These are phyloP conservation scores for Diplosoma virens DNA, from an alignment of 23 tunicate genomes.

Conservation along the genomic window DNA sequence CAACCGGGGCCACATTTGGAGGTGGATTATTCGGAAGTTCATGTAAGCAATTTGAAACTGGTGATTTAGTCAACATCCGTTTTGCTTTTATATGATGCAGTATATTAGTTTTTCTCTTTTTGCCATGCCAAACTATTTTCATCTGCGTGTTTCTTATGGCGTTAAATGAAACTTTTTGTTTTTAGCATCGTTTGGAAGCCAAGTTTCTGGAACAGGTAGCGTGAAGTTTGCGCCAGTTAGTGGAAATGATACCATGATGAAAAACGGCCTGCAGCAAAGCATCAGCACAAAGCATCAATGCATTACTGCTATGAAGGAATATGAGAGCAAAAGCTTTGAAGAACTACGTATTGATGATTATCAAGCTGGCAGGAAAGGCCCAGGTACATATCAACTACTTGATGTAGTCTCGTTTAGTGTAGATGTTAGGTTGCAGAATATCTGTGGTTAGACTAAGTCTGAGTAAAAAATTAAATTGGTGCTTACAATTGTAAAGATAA, in stretches of 20 bases:
- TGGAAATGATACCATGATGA: constrained; percentile 63
- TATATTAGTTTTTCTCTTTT: too few species aligned
- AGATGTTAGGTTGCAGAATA: too few species aligned
- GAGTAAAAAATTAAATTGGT: too few species aligned
- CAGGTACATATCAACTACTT: too few species aligned
- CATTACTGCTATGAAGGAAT: constrained; percentile 95
- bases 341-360: constrained; percentile 90
- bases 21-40: constrained; percentile 48
- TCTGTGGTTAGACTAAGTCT: too few species aligned
- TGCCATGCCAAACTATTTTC: too few species aligned
- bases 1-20: constrained; percentile 46
- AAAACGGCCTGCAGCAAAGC: constrained; percentile 36
- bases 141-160: too few species aligned
- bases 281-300: constrained; percentile 81
- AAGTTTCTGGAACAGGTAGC: constrained; percentile 66
- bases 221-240: constrained; percentile 64
- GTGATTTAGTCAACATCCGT: background rate
- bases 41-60: background rate
- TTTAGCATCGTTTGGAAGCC: constrained; percentile 11
- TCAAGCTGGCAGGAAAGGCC: constrained; percentile 83
- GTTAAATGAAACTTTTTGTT: too few species aligned
- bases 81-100: background rate
- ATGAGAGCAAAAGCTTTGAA: constrained; percentile 84
- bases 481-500: too few species aligned
- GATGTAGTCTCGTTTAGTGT: too few species aligned